Evolutionary conservation across 2,888 invertebrate genomes (phyloP), one percentile per base, ranked within the genome.

Genomic region (Trachelus tabidus): DNA sequence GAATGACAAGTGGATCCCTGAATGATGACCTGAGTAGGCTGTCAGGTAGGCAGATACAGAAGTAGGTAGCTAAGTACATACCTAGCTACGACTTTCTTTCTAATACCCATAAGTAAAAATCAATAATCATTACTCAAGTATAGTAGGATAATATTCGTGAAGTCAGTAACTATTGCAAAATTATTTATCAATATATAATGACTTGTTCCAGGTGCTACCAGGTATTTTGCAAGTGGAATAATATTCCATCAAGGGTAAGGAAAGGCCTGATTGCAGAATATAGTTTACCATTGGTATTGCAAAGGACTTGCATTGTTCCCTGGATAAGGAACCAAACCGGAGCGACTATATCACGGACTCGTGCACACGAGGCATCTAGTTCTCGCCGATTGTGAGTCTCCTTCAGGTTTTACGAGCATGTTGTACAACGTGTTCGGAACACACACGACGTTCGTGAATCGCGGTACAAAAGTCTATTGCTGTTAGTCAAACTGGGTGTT

Each of bases 341-440:
- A 33, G 69, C 68, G 73, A 74, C 40, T 71, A 73, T 84, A 83
- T 81, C 84, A 85, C 83, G 85, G 83, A 79, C 78, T 77, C 77
- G 75, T 85, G 83, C 85, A 76, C 85, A 81, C 79, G 76, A 83
- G 85, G 85, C 77, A 84, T 84, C 82, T 80, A 80, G 78, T 80
- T 79, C 80, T 80, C 81, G 15, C 34, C 71, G 31, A 71, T 71
- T 33, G 31, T 71, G 33, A 33, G 71, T 71, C 56, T 71, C 71
- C 71, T 71, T 71, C 71, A 33, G 12, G 71, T 6, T 71, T 71
- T 71, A 71, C 71, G 31, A 71, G 71, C 33, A 15, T 31, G 23
- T 2, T 56, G 23, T 56, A 23, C 40, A 40, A 40, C 23, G 56
- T 56, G 23, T 56, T 23, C 23, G 9, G 56, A 56, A 56, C 23